Conservation (phyloP, 1,140 invertebrate genomes). For the Leucophenga varia region DNA sequence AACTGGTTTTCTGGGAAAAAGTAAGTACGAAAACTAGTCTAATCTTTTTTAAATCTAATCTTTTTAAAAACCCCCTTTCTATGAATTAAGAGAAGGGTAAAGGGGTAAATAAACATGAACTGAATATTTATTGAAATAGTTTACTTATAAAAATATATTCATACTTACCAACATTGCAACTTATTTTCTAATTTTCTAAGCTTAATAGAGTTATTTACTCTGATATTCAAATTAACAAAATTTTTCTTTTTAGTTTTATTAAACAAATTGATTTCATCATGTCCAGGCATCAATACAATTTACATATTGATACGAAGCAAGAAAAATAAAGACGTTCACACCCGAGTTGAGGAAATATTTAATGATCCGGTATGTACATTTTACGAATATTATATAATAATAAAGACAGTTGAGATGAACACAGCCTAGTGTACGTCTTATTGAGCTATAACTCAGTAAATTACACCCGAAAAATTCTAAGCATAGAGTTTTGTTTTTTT, state of each 20-base stretch:
- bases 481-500: no score
- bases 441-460: no score
- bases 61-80: no score
- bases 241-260: slow-evolving; percentile 59
- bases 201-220: neutral
- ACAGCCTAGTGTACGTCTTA: no score
- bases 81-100: neutral
- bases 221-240: neutral
- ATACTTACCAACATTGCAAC: no score
- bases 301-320: slow-evolving; percentile 80
- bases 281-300: slow-evolving; percentile 71
- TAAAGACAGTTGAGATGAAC: no score
- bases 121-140: neutral
- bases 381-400: no score
- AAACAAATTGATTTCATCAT: slow-evolving; percentile 80
- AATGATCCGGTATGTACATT: slow-evolving; percentile 68
- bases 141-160: no score
- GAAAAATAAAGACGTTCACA: slow-evolving; percentile 71
- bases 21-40: no score
- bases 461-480: no score
- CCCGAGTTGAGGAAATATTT: slow-evolving; percentile 69
- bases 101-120: neutral
- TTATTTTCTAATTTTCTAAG: neutral
- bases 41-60: no score
- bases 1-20: slow-evolving; percentile 81